Conservation (phyloP, 2,888 invertebrate genomes). For the Cryptocheilus praepositus region DNA sequence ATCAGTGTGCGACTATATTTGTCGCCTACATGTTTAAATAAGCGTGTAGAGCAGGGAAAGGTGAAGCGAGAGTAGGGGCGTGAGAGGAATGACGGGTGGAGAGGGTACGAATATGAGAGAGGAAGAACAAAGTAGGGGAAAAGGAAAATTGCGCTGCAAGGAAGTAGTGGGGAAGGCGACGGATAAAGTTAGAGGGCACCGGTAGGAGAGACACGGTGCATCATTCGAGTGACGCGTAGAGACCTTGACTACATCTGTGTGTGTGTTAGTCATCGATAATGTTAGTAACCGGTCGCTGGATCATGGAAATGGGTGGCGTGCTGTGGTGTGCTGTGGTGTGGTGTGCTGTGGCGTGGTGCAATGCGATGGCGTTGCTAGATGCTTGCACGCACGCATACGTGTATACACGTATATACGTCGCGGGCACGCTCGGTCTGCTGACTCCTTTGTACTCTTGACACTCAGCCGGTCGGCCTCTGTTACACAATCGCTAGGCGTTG, state of each 20-base stretch:
- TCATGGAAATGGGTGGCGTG: too few species aligned
- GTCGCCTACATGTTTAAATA: neutral
- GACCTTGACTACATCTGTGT: slow-evolving; percentile 58
- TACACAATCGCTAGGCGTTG: slow-evolving; percentile 52
- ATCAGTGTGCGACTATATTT: neutral
- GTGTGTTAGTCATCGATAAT: slow-evolving; percentile 62
- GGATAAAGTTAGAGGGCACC: neutral
- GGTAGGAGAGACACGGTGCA: slow-evolving; percentile 18
- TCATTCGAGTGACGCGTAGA: slow-evolving; percentile 32
- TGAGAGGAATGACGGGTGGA: too few species aligned
- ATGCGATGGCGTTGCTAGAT: slow-evolving; percentile 45
- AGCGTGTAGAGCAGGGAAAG: neutral
- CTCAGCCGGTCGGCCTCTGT: slow-evolving; percentile 51
- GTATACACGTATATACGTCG: neutral
- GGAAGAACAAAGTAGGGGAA: neutral
- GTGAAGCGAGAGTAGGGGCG: neutral
- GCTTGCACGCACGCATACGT: slow-evolving; percentile 17
- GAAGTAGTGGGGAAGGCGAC: neutral
- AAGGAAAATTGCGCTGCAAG: neutral
- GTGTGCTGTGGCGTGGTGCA: too few species aligned
- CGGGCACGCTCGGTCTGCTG: neutral
- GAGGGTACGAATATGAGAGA: slow-evolving; percentile 6
- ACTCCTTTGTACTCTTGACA: slow-evolving; percentile 56
- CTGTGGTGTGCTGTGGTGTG: too few species aligned
- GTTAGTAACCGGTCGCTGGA: slow-evolving; percentile 60